Percentiles rank a stretch among this genome's conserved stretches.
These are phyloP conservation scores for Lysiphlebus fabarum DNA, from an alignment of 1,140 invertebrate genomes.

Conservation along the genomic window DNA sequence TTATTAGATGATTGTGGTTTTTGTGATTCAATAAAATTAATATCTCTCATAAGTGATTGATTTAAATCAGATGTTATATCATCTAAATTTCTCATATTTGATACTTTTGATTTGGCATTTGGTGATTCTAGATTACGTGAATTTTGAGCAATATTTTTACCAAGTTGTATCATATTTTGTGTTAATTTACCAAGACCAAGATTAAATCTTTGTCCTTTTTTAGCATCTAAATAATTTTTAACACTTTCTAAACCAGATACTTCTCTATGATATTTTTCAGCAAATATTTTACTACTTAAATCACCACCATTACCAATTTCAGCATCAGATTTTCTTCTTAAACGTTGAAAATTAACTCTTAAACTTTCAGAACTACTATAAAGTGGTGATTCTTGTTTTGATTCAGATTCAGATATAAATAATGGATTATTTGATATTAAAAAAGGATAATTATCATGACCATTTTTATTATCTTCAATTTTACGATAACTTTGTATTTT, in stretches of 20 bases:
- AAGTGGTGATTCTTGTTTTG: conserved; percentile 42
- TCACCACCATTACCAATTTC: conserved; percentile 39
- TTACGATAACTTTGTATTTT: conserved; percentile 47
- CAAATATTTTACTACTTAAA: conserved; percentile 40
- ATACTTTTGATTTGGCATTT: conserved; percentile 23
- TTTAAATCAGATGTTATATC: conserved; percentile 12
- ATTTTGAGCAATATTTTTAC: conserved; percentile 43
- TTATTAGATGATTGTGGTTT: conserved; percentile 7
- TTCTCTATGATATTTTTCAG: conserved; percentile 49
- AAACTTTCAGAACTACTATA: conserved; percentile 44
- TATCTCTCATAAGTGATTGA: conserved; percentile 36
- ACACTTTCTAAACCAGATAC: conserved; percentile 46
- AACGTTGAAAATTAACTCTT: conserved; percentile 40
- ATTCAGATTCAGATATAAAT: conserved; percentile 40
- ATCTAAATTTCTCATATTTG: conserved; percentile 33
- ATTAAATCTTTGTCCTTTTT: conserved; percentile 44
- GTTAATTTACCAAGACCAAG: conserved; percentile 40
- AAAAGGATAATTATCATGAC: conserved; percentile 44
- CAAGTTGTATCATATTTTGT: conserved; percentile 47
- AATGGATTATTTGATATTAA: conserved; percentile 50
- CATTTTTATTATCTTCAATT: conserved; percentile 43
- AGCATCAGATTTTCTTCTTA: conserved; percentile 42
- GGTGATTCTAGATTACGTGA: conserved; percentile 36
- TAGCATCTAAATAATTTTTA: conserved; percentile 49
- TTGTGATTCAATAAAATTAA: conserved; percentile 12